These are phyloP conservation scores for Parazoanthus atlanticus DNA, from an alignment of 92 coral and sea anemone genomes.

Conservation along the genomic window DNA sequence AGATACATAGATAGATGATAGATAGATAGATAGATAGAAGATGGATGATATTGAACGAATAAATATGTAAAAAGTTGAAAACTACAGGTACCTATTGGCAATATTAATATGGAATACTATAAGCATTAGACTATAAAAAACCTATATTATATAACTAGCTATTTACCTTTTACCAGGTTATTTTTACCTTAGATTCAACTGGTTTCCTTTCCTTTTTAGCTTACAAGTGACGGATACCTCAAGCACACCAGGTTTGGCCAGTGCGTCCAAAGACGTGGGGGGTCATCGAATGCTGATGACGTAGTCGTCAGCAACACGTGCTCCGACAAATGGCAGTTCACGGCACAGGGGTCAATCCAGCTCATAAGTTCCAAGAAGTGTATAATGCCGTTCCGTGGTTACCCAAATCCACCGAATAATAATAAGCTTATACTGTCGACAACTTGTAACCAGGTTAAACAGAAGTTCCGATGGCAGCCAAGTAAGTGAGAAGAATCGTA, in stretches of 20 bases:
- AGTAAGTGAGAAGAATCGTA: constrained; percentile 61
- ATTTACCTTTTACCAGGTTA: no score
- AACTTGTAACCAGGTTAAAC: constrained; percentile 73
- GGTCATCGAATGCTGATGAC: constrained; percentile 66
- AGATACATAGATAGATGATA: neutral
- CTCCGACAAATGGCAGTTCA: constrained; percentile 77
- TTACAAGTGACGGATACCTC: constrained; percentile 69
- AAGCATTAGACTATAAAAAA: no score
- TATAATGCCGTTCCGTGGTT: constrained; percentile 51
- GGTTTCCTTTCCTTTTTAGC: constrained; percentile 3
- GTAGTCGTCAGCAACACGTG: constrained; percentile 69
- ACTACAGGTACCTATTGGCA: neutral
- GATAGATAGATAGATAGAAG: neutral
- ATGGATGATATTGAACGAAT: no score
- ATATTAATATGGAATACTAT: no score
- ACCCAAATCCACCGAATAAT: constrained; percentile 63
- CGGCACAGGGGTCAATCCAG: constrained; percentile 75
- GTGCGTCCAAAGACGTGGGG: constrained; percentile 75
- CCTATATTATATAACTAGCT: no score
- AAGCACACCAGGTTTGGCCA: constrained; percentile 64
- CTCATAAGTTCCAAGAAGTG: constrained; percentile 66
- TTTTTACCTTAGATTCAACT: neutral
- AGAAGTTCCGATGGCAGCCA: constrained; percentile 84
- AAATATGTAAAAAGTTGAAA: neutral
- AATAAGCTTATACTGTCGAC: constrained; percentile 62